Conservation (phyloP, 2,113 vertebrate genomes). For the Ranitomeya variabilis region DNA sequence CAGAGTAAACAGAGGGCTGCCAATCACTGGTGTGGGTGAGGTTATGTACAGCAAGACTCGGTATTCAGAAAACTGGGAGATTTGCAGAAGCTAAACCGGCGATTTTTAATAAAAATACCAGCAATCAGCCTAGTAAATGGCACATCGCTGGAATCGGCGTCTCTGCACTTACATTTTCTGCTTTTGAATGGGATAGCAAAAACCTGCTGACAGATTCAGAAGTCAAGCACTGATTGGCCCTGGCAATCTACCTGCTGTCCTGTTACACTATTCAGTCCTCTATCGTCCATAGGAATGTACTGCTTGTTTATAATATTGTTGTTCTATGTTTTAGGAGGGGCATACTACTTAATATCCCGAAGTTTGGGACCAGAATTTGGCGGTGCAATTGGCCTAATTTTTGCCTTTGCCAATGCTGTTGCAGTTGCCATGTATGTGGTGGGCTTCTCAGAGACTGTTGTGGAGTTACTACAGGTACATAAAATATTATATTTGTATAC, state of each 20-base stretch:
- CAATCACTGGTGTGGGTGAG: no score
- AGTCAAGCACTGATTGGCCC: no score
- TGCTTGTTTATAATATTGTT: background rate
- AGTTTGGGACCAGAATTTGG: constrained; percentile 97
- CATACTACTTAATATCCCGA: constrained; percentile 97
- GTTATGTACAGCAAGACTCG: no score
- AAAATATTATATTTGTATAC: background rate
- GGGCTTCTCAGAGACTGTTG: constrained; percentile 95
- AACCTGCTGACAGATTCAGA: no score
- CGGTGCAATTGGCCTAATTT: constrained; percentile 95
- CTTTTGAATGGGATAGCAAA: no score
- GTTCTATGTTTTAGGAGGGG: constrained; percentile 78
- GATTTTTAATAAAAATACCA: no score
- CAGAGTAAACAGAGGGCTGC: no score
- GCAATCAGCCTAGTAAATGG: no score
- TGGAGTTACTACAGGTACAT: constrained; percentile 84
- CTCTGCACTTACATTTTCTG: no score
- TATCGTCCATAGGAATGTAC: background rate
- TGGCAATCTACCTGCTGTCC: background rate
- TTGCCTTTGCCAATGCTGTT: constrained; percentile 97
- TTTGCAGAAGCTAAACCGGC: no score
- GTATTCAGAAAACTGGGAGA: no score
- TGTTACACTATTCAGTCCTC: background rate
- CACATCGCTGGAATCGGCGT: no score
- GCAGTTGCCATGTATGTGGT: constrained; percentile 99